Percentiles rank a stretch among this genome's conserved stretches.
These are phyloP conservation scores for Chydorus sphaericus DNA, from an alignment of 2,888 invertebrate species.

Conservation along the genomic window DNA sequence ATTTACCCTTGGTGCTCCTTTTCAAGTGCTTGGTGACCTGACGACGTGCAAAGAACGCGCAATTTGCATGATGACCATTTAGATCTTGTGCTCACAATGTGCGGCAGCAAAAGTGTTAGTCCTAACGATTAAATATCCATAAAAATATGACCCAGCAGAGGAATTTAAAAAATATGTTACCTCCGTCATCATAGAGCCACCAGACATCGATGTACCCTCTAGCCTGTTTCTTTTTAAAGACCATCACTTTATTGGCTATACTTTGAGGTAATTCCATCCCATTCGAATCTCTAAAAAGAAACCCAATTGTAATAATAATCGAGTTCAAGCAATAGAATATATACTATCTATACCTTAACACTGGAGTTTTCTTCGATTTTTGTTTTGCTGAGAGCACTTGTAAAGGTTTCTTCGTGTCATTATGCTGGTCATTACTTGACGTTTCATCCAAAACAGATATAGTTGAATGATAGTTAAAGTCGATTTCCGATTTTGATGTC, in stretches of 20 bases:
- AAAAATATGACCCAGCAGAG: not conserved
- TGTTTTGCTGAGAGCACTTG: too few relatives aligned
- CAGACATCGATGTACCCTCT: slow-evolving; percentile 23
- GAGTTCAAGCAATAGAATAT: not conserved
- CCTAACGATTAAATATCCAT: slow-evolving; percentile 9
- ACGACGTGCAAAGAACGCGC: slow-evolving; percentile 18
- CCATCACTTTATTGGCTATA: slow-evolving; percentile 17
- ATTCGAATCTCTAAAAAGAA: slow-evolving; percentile 10
- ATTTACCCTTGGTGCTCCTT: slow-evolving; percentile 18
- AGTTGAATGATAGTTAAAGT: too few relatives aligned
- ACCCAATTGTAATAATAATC: not conserved
- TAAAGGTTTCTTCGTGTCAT: too few relatives aligned
- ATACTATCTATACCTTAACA: not conserved
- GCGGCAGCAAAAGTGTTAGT: slow-evolving; percentile 19
- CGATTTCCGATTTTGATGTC: too few relatives aligned
- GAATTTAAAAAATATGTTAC: not conserved
- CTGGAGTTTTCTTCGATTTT: not conserved
- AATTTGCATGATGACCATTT: slow-evolving; percentile 17
- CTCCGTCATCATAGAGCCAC: slow-evolving; percentile 38
- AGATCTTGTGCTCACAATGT: slow-evolving; percentile 16
- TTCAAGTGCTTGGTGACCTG: slow-evolving; percentile 15
- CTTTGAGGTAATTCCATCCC: slow-evolving; percentile 19
- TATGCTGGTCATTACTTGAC: too few relatives aligned
- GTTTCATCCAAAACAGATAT: too few relatives aligned
- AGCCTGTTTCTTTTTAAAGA: slow-evolving; percentile 19